A percentile compares a stretch with the other conserved stretches of the same genome.
These are phyloP conservation scores for Aulostomus chinensis DNA, from an alignment of 2,797 vertebrate genomes.

Conservation along the genomic window DNA sequence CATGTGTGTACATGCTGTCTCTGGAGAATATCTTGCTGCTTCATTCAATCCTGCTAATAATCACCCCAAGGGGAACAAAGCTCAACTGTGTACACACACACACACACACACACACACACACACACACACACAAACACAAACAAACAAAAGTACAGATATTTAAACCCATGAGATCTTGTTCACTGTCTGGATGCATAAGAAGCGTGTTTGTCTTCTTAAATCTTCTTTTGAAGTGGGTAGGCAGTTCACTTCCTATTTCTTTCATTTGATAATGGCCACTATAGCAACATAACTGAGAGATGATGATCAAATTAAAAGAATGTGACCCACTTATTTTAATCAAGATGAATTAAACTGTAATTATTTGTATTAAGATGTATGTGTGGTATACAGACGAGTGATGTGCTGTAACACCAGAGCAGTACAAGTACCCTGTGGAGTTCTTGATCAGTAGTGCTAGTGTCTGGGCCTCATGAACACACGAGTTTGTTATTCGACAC, in stretches of 20 bases:
- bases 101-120: constrained; percentile 8
- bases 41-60: constrained; percentile 57
- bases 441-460: no score
- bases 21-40: constrained; percentile 44
- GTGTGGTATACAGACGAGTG: no score
- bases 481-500: no score
- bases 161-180: constrained; percentile 13
- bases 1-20: constrained; percentile 24
- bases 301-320: neutral
- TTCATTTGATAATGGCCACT: neutral
- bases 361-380: no score
- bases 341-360: no score
- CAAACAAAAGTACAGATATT: constrained; percentile 6
- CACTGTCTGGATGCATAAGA: constrained; percentile 1
- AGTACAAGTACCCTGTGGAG: no score
- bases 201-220: constrained; percentile 4
- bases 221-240: constrained; percentile 4
- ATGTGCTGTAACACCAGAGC: no score
- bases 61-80: constrained; percentile 34
- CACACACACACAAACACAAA: constrained; percentile 7
- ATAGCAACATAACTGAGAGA: neutral
- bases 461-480: no score
- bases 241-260: neutral
- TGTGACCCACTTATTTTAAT: neutral
- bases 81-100: constrained; percentile 7